A percentile compares a stretch with the other conserved stretches of the same genome.
These are phyloP conservation scores for Scrobipalpa atriplicella DNA, from an alignment of 2,888 invertebrate species.

Conservation along the genomic window DNA sequence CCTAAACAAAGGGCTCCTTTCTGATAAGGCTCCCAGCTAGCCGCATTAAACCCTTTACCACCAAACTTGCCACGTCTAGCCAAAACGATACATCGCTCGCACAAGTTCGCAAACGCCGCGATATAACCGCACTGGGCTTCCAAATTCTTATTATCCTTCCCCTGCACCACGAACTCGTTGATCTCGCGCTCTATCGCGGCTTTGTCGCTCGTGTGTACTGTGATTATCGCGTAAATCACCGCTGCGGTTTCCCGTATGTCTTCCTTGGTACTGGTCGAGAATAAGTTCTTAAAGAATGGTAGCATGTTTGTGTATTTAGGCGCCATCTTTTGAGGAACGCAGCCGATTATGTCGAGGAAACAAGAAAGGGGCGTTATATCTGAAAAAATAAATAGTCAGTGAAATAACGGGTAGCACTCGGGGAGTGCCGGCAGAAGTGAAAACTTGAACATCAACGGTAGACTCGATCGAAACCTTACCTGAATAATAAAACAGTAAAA, in stretches of 20 bases:
- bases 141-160: slow-evolving; percentile 81
- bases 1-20: slow-evolving; percentile 83
- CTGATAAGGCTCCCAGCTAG: slow-evolving; percentile 83
- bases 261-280: slow-evolving; percentile 87
- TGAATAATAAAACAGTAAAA: too few species aligned
- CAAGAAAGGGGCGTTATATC: slow-evolving; percentile 87
- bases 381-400: slow-evolving; percentile 48
- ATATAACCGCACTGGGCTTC: slow-evolving; percentile 92
- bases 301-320: slow-evolving; percentile 84
- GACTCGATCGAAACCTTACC: too few species aligned
- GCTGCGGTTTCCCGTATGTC: slow-evolving; percentile 89
- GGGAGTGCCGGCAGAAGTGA: too few species aligned
- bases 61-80: slow-evolving; percentile 70
- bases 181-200: slow-evolving; percentile 74
- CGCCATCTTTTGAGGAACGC: slow-evolving; percentile 87
- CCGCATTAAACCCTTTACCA: slow-evolving; percentile 70
- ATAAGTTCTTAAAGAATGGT: slow-evolving; percentile 85
- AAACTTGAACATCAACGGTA: too few species aligned
- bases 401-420: not conserved
- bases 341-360: slow-evolving; percentile 92
- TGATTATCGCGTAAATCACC: slow-evolving; percentile 88
- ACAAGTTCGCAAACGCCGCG: slow-evolving; percentile 86
- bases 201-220: slow-evolving; percentile 83
- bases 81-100: slow-evolving; percentile 85
- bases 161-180: slow-evolving; percentile 78